Evolutionary conservation across 2,888 invertebrate species (phyloP).

Genomic region (Ellobium chinense): DNA sequence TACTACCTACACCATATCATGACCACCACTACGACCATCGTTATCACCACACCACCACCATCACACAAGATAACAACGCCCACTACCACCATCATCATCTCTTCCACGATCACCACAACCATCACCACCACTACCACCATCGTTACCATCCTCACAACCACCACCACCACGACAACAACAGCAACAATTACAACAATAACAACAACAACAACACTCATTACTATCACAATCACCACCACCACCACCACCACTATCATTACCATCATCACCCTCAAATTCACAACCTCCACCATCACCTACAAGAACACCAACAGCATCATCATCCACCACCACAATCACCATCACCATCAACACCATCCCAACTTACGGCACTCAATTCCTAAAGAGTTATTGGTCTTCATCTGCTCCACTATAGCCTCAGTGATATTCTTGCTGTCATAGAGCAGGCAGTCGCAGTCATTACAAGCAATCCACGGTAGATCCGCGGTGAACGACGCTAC

Average conservation of each 20-base stretch:
- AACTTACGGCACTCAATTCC: constrained; percentile 25
- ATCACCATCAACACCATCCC: neutral
- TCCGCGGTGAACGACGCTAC: constrained; percentile 47
- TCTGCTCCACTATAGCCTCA: neutral
- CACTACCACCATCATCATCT: no score
- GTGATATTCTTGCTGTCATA: constrained; percentile 26
- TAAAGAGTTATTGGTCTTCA: constrained; percentile 30
- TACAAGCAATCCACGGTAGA: constrained; percentile 48
- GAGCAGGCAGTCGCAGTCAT: constrained; percentile 44
- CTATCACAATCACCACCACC: neutral
- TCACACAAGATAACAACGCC: no score
- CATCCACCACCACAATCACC: neutral
- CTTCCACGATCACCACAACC: no score
- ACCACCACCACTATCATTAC: neutral
- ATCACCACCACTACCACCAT: no score
- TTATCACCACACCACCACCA: no score
- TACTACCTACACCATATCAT: no score
- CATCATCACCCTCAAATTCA: neutral
- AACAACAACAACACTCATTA: no score
- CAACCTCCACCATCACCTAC: neutral
- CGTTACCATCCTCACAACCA: no score
- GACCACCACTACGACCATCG: no score
- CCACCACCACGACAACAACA: no score
- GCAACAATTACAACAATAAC: no score
- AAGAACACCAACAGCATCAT: neutral